These are phyloP conservation scores for Dendropsophus ebraccatus DNA, from an alignment of 2,113 vertebrate genomes.

Conservation along the genomic window DNA sequence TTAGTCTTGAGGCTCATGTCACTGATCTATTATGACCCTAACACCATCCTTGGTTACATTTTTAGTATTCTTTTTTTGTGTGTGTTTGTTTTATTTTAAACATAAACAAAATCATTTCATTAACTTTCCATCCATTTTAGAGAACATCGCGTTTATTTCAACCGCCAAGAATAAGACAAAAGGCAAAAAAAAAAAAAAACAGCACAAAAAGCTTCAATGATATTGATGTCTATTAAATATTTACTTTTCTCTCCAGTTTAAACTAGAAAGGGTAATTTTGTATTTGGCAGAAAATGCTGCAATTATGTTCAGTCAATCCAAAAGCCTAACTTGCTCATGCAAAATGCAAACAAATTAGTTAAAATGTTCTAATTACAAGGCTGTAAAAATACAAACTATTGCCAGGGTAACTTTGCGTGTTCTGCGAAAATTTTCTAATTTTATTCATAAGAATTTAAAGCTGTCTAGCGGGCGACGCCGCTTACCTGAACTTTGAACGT, in stretches of 20 bases:
- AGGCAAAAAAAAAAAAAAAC: neutral
- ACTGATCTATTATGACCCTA: too few species aligned
- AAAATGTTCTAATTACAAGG: constrained; percentile 83
- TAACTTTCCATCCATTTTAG: neutral
- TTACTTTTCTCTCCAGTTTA: constrained; percentile 83
- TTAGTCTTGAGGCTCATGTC: too few species aligned
- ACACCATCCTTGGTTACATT: too few species aligned
- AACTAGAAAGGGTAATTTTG: constrained; percentile 82
- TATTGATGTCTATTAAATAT: constrained; percentile 89
- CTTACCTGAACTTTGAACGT: constrained; percentile 6
- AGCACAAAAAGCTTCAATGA: constrained; percentile 68
- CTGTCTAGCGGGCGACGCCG: neutral
- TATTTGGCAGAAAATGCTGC: constrained; percentile 81
- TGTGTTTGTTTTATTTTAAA: neutral
- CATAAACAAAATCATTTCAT: neutral
- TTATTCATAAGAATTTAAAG: constrained; percentile 37
- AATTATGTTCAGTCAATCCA: constrained; percentile 85
- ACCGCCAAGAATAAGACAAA: constrained; percentile 7
- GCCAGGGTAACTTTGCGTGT: constrained; percentile 75
- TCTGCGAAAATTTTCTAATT: constrained; percentile 67
- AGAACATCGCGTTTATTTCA: constrained; percentile 2
- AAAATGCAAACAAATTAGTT: constrained; percentile 91
- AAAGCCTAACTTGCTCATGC: constrained; percentile 85
- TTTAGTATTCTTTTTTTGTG: neutral
- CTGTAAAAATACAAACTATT: constrained; percentile 71